Evolutionary conservation across 2,797 vertebrate species (phyloP).

Genomic region (Galago senegalensis): DNA sequence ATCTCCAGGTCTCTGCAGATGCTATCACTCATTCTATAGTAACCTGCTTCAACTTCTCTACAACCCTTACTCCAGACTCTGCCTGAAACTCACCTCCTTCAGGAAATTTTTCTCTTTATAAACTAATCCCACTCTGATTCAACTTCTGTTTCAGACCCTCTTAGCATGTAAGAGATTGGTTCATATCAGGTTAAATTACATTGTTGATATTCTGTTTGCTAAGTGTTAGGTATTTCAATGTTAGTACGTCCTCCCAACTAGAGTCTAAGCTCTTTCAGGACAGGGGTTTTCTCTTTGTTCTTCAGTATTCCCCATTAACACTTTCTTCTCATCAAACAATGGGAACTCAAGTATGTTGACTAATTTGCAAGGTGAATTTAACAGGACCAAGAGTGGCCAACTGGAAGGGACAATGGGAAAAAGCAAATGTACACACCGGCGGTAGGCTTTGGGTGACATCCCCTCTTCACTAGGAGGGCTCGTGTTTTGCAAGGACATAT

Average conservation of each 20-base stretch:
- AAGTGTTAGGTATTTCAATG: constrained; percentile 73
- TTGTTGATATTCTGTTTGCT: constrained; percentile 63
- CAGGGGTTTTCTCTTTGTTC: constrained; percentile 68
- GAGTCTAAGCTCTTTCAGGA: constrained; percentile 71
- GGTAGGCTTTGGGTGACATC: constrained; percentile 89
- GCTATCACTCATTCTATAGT: constrained; percentile 51
- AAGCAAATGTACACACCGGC: constrained; percentile 90
- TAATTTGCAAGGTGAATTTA: constrained; percentile 84
- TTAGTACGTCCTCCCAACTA: constrained; percentile 71
- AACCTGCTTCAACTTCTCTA: constrained; percentile 62
- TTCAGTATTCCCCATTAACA: constrained; percentile 79
- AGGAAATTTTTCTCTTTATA: constrained; percentile 75
- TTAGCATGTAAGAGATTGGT: constrained; percentile 62
- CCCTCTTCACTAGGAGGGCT: constrained; percentile 90
- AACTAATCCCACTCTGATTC: constrained; percentile 74
- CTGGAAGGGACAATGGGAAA: constrained; percentile 87
- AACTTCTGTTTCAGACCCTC: constrained; percentile 65
- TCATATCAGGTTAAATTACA: constrained; percentile 68
- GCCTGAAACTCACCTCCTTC: constrained; percentile 83
- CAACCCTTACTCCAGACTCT: constrained; percentile 57
- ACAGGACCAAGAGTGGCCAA: constrained; percentile 84
- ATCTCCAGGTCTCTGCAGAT: constrained; percentile 68
- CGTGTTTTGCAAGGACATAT: constrained; percentile 91
- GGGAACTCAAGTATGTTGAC: constrained; percentile 79
- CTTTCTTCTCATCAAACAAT: constrained; percentile 73